Base-by-base conservation (phyloP, 2,797 vertebrate species). In the Martes flavigula region DNA sequence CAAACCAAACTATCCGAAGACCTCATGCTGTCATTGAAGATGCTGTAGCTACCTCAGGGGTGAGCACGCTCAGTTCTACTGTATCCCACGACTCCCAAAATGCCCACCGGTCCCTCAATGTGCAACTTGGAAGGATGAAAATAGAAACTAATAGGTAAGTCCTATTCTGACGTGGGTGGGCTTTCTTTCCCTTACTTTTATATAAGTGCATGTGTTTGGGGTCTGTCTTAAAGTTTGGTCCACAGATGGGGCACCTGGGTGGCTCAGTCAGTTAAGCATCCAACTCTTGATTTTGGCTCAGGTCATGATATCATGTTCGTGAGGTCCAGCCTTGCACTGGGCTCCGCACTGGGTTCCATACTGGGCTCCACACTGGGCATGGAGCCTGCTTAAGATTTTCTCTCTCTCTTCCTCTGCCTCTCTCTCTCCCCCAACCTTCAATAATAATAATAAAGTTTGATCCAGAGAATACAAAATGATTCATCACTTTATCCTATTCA, bases 21-120 rank as follows among this genome's bases (percentile, higher is more conserved):
- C 98, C 99, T 12, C 98, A 97, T 21, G 98, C 98, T 18, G 88
- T 99, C 62, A 98, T 99, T 40, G 99, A 99, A 75, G 99, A 99
- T 98, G 99, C 99, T 0, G 99, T 99, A 98, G 99, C 98, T 96
- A 99, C 99, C 38, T 99, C 99, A 1, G 99, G 99, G 38, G 99
- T 99, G 94, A 99, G 99, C 99, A 99, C 99, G 0, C 99, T 99
- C 98, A 99, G 99, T 98, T 99, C 99, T 86, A 99, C 99, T 0
- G 99, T 99, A 9, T 99, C 99, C 2, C 99, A 99, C 21, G 99
- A 99, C 79, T 99, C 99, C 70, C 99, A 99, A 84, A 99, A 98
- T 23, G 99, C 98, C 40, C 99, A 99, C 97, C 99, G 99, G 21
- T 99, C 99, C 0, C 99, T 99, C 95, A 99, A 98, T 96, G 98